Base-by-base conservation (phyloP, 2,888 invertebrate genomes). In the Hermodice carunculata region DNA sequence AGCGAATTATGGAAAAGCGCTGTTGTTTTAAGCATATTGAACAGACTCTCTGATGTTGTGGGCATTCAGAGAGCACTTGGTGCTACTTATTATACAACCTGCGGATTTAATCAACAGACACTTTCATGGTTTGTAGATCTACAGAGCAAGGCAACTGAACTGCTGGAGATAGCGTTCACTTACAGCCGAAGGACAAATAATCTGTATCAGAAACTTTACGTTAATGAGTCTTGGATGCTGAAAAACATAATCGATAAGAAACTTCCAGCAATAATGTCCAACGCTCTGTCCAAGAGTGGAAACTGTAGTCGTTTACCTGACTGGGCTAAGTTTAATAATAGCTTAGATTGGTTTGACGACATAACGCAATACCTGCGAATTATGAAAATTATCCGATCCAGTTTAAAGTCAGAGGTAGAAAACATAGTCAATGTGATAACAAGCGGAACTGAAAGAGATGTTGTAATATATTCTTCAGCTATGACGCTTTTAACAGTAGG, bases 61-160 rank as follows among this genome's bases (percentile, higher is more conserved):
- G 70, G 70, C 28, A 61, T 70, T 32, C 64, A 65, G 56, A 58
- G 69, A 22, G 69, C 69, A 14, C 66, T 69, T 4, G 69, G 69
- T 0, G 34, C 69, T 5, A 63, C 59, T 19, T 69, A 54, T 52
- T 66, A 60, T 31, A 59, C 60, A 0, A 11, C 44, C 8, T 69
- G 69, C 43, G 19, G 34, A 22, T 54, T 63, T 24, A 19, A 53
- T 3, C 17, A 22, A 2, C 22, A n/a, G 2, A 56, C 24, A 14
- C 34, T 28, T 17, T 31, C 11, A 8, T 67, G 67, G 67, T 67
- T 67, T 48, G 34, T 40, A 0, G 14, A 32, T 2, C 52, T 67
- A 22, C 52, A 64, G 24, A 64, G 64, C 11, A 34, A 61, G 40
- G 32, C 14, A 22, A 17, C 3, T 17, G 34, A 43, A 24, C 32